These are phyloP conservation scores for Periophthalmus modestus DNA, from an alignment of 2,113 vertebrate species.

Conservation along the genomic window DNA sequence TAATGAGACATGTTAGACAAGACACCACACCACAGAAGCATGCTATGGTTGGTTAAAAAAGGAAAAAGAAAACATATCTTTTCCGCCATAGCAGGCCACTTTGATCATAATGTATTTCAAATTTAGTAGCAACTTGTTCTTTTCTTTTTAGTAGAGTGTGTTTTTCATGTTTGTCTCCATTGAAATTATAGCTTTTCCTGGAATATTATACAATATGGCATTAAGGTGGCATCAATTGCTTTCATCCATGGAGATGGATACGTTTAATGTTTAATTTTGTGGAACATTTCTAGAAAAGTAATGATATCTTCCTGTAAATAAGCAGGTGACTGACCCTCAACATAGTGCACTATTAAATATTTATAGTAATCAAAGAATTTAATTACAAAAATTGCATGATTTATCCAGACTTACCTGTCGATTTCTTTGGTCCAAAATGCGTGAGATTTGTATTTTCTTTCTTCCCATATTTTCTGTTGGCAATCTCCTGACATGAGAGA, in stretches of 20 bases:
- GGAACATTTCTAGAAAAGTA: too few species aligned
- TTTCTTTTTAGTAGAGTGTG: too few species aligned
- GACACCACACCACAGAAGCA: not conserved
- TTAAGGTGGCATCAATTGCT: too few species aligned
- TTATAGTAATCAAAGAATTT: not conserved
- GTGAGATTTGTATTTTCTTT: slow-evolving; percentile 97
- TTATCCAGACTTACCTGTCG: slow-evolving; percentile 80
- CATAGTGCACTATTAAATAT: not conserved
- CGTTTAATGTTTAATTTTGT: too few species aligned
- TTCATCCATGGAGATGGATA: too few species aligned
- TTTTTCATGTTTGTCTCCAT: too few species aligned
- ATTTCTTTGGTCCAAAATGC: slow-evolving; percentile 92
- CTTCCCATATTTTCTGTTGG: slow-evolving; percentile 82
- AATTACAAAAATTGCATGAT: not conserved
- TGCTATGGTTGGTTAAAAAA: not conserved
- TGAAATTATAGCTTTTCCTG: too few species aligned
- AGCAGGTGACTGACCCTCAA: too few species aligned
- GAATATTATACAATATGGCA: too few species aligned
- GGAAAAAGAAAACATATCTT: not conserved
- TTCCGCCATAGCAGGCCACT: not conserved
- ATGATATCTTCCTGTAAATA: too few species aligned
- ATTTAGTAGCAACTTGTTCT: not conserved
- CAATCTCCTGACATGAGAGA: slow-evolving; percentile 28
- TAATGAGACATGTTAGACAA: not conserved
- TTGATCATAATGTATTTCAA: not conserved